Conservation (phyloP, 92 coral and sea anemone species). For the Umimayanthus kanabou region DNA sequence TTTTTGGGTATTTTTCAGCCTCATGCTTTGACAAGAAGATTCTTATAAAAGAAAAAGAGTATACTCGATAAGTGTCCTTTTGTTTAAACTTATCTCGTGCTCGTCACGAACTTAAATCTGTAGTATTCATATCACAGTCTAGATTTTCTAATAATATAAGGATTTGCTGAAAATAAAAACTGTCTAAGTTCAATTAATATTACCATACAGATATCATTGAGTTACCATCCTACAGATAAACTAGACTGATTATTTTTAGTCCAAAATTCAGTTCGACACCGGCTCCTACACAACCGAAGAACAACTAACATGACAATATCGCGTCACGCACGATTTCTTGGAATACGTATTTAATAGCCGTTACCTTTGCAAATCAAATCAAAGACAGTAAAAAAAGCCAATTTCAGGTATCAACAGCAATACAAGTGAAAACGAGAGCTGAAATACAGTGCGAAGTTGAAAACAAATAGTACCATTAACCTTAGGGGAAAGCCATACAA, state of each 20-base stretch:
- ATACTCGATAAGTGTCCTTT: no score
- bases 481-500: conserved; percentile 24
- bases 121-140: no score
- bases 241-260: no score
- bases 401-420: neutral
- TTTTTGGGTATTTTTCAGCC: no score
- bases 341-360: neutral
- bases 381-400: neutral
- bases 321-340: neutral
- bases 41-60: no score
- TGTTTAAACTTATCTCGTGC: no score
- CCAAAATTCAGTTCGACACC: neutral
- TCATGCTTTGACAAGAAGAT: no score
- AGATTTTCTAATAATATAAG: no score
- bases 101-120: no score
- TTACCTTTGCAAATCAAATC: neutral
- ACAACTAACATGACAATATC: neutral
- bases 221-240: neutral
- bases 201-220: neutral
- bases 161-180: no score
- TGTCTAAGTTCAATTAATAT: no score
- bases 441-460: neutral
- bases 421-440: neutral
- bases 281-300: no score
- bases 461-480: neutral